A percentile compares a stretch with the other conserved stretches of the same genome.
Evolutionary conservation across 2,797 vertebrate genomes (phyloP).

Genomic region (Acanthurus lineatus): DNA sequence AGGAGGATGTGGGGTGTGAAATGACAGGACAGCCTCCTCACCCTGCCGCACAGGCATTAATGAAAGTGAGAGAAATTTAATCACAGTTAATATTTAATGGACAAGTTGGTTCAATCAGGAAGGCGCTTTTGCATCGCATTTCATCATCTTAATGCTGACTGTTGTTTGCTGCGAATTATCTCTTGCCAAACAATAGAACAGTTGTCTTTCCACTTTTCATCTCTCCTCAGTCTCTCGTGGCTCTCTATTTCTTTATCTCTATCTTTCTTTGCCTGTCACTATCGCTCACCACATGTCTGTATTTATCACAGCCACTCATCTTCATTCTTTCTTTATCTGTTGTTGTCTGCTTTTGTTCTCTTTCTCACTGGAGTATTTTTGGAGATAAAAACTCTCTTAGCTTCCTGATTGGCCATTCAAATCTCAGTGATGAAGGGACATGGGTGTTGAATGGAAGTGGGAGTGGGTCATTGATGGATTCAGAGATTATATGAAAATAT

Average conservation of each 20-base stretch:
- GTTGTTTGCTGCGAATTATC: conserved; percentile 68
- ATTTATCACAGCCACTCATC: conserved; percentile 44
- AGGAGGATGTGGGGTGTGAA: conserved; percentile 56
- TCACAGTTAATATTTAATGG: conserved; percentile 77
- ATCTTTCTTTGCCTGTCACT: conserved; percentile 15
- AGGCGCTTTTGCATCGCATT: conserved; percentile 75
- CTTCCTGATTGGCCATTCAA: conserved; percentile 43
- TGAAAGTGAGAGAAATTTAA: conserved; percentile 68
- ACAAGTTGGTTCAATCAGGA: conserved; percentile 68
- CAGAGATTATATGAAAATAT: conserved; percentile 14
- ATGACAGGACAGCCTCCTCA: conserved; percentile 58
- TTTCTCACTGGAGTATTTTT: conserved; percentile 29
- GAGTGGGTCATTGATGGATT: conserved; percentile 11
- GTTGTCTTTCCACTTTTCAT: conserved; percentile 25
- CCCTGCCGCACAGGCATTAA: conserved; percentile 63
- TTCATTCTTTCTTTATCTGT: conserved; percentile 34
- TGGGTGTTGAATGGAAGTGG: conserved; percentile 12
- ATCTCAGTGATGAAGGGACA: conserved; percentile 42
- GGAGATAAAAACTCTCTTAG: conserved; percentile 54
- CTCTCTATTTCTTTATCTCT: background rate
- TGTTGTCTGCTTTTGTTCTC: conserved; percentile 18
- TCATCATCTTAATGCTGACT: conserved; percentile 79
- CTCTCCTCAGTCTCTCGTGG: background rate
- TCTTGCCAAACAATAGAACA: conserved; percentile 47
- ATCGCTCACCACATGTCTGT: conserved; percentile 21